These are phyloP conservation scores for Drosophila diplacantha DNA, from an alignment of 2,888 invertebrate genomes.

Conservation along the genomic window DNA sequence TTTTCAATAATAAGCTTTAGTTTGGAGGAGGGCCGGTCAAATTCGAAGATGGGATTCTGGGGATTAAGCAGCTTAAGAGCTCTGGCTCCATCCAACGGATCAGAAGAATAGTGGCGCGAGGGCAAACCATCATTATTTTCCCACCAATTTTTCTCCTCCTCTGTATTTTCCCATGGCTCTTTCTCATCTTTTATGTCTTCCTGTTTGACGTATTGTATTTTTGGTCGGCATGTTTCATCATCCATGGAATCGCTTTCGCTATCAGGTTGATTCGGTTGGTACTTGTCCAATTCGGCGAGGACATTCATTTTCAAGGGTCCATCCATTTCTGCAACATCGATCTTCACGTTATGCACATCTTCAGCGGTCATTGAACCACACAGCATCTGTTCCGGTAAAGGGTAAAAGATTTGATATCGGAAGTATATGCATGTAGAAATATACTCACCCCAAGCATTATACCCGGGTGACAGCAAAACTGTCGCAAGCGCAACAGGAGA, in stretches of 20 bases:
- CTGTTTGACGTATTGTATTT: not conserved
- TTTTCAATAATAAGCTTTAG: constrained; percentile 80
- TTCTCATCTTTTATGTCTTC: not conserved
- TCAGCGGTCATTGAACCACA: constrained; percentile 3
- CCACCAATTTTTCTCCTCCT: not conserved
- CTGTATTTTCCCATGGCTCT: constrained; percentile 77
- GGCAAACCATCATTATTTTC: not conserved
- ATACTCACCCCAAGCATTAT: constrained; percentile 83
- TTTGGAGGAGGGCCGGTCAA: constrained; percentile 81
- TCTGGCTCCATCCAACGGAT: constrained; percentile 7
- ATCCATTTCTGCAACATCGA: constrained; percentile 62
- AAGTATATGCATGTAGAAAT: not conserved
- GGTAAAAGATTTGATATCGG: no score
- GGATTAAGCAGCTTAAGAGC: constrained; percentile 81
- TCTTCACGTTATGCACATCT: constrained; percentile 67
- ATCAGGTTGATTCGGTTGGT: not conserved
- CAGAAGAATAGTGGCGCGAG: not conserved
- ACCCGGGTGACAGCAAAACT: constrained; percentile 92
- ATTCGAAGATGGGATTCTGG: constrained; percentile 84
- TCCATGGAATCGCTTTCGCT: constrained; percentile 1
- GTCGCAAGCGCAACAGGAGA: constrained; percentile 88
- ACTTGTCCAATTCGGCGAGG: constrained; percentile 81
- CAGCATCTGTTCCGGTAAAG: constrained; percentile 77
- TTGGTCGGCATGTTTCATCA: not conserved
- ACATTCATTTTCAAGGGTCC: constrained; percentile 79